These are phyloP conservation scores for Rhabdornis inornatus DNA, from an alignment of 2,113 vertebrate genomes.

Conservation along the genomic window DNA sequence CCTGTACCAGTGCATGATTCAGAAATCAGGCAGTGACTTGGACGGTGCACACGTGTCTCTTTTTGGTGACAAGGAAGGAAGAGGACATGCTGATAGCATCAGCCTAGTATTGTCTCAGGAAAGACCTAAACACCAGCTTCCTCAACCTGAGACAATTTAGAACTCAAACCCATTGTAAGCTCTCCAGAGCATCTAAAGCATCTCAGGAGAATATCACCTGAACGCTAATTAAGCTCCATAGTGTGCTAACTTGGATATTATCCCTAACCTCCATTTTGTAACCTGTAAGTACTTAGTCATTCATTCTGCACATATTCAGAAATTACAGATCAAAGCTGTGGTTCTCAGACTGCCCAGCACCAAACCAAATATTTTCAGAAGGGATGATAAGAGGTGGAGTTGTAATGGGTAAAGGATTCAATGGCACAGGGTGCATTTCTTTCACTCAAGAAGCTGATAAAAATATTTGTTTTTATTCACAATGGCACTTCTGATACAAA, in stretches of 20 bases:
- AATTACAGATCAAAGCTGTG: not conserved
- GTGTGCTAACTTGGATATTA: not conserved
- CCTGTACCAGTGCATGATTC: rapidly evolving
- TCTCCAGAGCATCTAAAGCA: not conserved
- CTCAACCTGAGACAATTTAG: not conserved
- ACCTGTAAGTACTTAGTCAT: not conserved
- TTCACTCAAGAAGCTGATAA: not conserved
- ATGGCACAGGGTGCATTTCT: not conserved
- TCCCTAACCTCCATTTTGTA: not conserved
- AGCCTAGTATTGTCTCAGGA: not conserved
- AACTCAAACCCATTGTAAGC: not conserved
- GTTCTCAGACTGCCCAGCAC: not conserved
- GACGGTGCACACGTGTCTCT: rapidly evolving
- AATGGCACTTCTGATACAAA: not conserved
- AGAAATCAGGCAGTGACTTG: not conserved
- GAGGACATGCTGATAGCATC: not conserved
- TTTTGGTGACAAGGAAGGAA: not conserved
- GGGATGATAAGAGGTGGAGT: not conserved
- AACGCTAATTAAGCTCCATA: not conserved
- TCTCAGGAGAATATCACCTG: not conserved
- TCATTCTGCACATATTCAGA: not conserved
- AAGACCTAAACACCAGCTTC: not conserved
- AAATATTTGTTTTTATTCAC: not conserved
- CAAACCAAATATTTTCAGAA: not conserved
- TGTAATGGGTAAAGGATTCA: not conserved